Base-by-base conservation (phyloP, 2,888 invertebrate species). In the Phyllotreta cruciferae region DNA sequence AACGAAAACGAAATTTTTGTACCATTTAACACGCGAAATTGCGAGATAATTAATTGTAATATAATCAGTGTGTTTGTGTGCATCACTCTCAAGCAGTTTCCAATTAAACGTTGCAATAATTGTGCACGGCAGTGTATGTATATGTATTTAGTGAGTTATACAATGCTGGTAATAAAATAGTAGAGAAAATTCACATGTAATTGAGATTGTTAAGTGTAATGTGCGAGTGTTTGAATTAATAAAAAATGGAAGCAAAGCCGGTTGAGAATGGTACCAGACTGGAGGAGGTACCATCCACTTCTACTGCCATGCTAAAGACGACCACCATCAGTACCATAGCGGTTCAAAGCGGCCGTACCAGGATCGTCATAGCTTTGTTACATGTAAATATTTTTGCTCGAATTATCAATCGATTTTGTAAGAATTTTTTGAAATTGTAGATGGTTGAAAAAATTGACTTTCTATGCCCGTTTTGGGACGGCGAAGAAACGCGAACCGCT, bases 271-370 rank as follows among this genome's bases (percentile, higher is more conserved):
- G 67, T 34, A 67, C 64, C 24, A 72, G 72, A 47, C 56, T 49
- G 60, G 70, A 66, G 39, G 70, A 69, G 42, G 60, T 60, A 24
- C 24, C 24, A 24, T 70, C 71, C n/a, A 69, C 67, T 57, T 72
- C 69, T 52, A 60, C 68, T 54, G 78, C 81, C 5, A 79, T 81
- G 79, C 71, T 83, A 55, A 84, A 86, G 71, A 89, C 91, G 60
- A 94, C 94, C 64, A 94, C 94, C 72, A 90, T 95, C 76, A 93
- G 93, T 81, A 94, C 95, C 62, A 93, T 95, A 72, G 94, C 94
- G 52, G 91, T 96, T 66, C 92, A 93, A 79, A 92, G 93, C 78
- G 94, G 93, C 69, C 87, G 88, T 73, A 91, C 94, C 49, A 88
- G 92, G 79, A 88, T 95, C 77, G 92, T 95, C 76, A 91, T 96